Evolutionary conservation across 2,113 vertebrate species (phyloP), one percentile per base, ranked within the genome.

Genomic region (Tor tambroides): DNA sequence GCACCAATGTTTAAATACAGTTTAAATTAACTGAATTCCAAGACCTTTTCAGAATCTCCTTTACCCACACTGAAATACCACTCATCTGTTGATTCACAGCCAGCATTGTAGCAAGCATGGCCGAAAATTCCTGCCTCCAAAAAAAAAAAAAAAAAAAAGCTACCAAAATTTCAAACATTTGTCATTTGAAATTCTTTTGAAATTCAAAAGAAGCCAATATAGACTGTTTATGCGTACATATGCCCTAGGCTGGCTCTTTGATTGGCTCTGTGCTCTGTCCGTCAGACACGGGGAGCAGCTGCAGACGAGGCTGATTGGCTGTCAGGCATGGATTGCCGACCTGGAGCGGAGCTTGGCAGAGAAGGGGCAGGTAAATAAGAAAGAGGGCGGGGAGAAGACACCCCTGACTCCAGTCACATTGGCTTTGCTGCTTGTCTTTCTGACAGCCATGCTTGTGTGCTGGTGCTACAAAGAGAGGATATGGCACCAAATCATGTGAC

Each of bases 331-430:
- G 94, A 97, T 98, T 3, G 94, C 96, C 10, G 98, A 99, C 87
- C 90, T 99, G 93, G 97, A 99, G 93, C 98, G 96, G 94, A 93
- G 96, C 30, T 91, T 99, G 89, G 95, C 94, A 0, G 98, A 98
- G 92, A 96, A 95, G 92, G 98, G 98, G 89, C 98, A 99, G 98
- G 98, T 99, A 97, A 97, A 95, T 92, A 89, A 91, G 91, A 91
- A 65, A 11, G 87, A 79, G 87, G 90, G 90, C 17, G 87, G 92
- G 88, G 90, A 91, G 84, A 88, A 89, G 87, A 91, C 86, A 81
- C 88, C 88, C 26, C 86, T 89, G 90, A 77, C 92, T 87, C 91
- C 92, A 85, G 89, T 94, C 89, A 92, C 91, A 56, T 88, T 95
- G 91, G 92, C 90, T 91, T 86, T 94, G 87, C 93, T 95, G 93